phyloP scores from a whole-genome alignment of 1,140 invertebrate species.

The Capitella teleta region DNA sequence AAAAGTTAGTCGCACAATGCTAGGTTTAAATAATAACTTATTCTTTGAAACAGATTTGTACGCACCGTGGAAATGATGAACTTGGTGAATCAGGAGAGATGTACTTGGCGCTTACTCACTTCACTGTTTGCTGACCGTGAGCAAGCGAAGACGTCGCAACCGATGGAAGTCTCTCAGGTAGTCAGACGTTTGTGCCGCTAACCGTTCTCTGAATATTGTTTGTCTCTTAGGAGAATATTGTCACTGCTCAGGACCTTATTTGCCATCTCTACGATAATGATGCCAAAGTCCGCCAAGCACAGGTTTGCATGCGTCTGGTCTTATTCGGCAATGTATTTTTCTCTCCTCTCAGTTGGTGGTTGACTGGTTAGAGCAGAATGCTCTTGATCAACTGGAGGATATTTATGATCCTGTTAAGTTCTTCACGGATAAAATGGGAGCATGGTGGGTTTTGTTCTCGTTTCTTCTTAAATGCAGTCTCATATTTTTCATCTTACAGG shows the following conservation, averaged over 20 bases:
- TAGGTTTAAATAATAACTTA: too few species aligned
- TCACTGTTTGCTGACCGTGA: slow-evolving; percentile 67
- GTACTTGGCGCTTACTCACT: slow-evolving; percentile 73
- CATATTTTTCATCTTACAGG: slow-evolving; percentile 18
- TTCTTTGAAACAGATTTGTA: too few species aligned
- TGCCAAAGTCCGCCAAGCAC: slow-evolving; percentile 52
- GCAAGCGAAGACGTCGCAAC: slow-evolving; percentile 31
- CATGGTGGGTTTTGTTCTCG: slow-evolving; percentile 48
- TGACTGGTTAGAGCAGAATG: slow-evolving; percentile 82
- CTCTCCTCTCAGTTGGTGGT: slow-evolving; percentile 53
- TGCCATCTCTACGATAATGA: slow-evolving; percentile 52
- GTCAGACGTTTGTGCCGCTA: background rate
- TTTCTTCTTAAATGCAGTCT: background rate
- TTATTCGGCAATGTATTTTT: background rate
- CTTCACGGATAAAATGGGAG: slow-evolving; percentile 61
- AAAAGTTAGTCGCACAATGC: too few species aligned
- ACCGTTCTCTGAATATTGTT: background rate
- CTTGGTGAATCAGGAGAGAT: slow-evolving; percentile 55
- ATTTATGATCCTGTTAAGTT: slow-evolving; percentile 54
- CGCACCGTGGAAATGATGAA: too few species aligned
- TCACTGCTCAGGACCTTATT: background rate
- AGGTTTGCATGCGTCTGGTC: slow-evolving; percentile 22
- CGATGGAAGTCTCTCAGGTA: background rate
- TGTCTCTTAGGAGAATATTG: background rate
- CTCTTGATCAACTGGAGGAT: slow-evolving; percentile 53